Evolutionary conservation across 1,140 invertebrate species (phyloP).

Genomic region (Drosophila simulans): DNA sequence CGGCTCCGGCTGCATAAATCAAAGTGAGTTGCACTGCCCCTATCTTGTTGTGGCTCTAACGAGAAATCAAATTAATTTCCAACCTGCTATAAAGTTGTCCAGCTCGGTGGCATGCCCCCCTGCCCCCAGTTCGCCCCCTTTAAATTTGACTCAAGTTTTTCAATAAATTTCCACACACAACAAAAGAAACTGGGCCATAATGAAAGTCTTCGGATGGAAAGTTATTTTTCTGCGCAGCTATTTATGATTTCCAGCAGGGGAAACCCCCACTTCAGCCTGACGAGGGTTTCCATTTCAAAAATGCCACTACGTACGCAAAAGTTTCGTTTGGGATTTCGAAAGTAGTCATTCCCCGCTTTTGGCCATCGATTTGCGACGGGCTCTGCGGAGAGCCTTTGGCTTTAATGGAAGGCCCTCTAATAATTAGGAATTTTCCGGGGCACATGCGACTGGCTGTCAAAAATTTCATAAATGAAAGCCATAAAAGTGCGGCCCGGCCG

Average conservation of each 20-base stretch:
- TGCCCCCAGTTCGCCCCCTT: background rate
- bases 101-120: background rate
- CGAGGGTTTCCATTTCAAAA: conserved; percentile 27
- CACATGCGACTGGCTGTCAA: conserved; percentile 57
- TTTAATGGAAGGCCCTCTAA: conserved; percentile 26
- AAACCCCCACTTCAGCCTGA: conserved; percentile 6
- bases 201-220: conserved; percentile 5
- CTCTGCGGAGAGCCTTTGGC: conserved; percentile 1
- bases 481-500: conserved; percentile 58
- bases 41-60: conserved; percentile 10
- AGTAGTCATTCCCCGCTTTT: background rate
- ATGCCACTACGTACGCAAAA: conserved; percentile 9
- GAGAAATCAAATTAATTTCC: conserved; percentile 48
- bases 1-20: conserved; percentile 74
- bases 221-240: conserved; percentile 18
- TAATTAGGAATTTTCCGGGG: conserved; percentile 31
- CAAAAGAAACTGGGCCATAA: conserved; percentile 10
- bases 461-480: conserved; percentile 73
- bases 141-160: conserved; percentile 41
- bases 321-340: conserved; percentile 3
- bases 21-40: conserved; percentile 59
- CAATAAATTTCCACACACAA: conserved; percentile 52
- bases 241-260: conserved; percentile 29
- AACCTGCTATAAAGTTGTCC: conserved; percentile 6
- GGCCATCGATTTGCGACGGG: conserved; percentile 18